Base-by-base conservation (phyloP, 2,797 vertebrate genomes). In the Sebastes steindachneri region DNA sequence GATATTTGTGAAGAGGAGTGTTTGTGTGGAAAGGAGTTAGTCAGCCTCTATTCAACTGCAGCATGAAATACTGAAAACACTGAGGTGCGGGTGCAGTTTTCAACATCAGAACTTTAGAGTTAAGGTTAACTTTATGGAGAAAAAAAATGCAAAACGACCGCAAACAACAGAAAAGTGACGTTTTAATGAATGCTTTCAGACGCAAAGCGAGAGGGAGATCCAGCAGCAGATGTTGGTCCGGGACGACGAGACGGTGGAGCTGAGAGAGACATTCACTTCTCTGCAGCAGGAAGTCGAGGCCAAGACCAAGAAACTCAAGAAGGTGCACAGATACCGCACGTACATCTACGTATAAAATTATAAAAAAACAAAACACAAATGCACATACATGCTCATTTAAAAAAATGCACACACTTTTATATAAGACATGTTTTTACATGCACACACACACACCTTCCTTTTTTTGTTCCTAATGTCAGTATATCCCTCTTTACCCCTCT, bases 261-360 rank as follows among this genome's bases (percentile, higher is more conserved):
- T 96, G 68, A 96, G 96, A 21, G 98, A 97, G 69, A 99, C 98
- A 0, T 99, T 96, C 92, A 97, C 96, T 0, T 97, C 97, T 57
- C 96, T 99, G 87, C 98, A 99, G 79, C 98, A 99, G 92, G 98
- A 99, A 85, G 98, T 98, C 76, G 98, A 99, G 86, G 96, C 97
- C 87, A 99, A 99, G 89, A 99, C 98, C 86, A 99, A 99, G 95
- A 99, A 99, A 81, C 97, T 99, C 73, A 99, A 98, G 90, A 99
- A 99, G 97, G 98, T 99, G 33, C 26, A 15, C 41, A 63, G 55
- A 74, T 3, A 7, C 6, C 1, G 0, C 14, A 21, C 10, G 3
- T 29, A 17, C 37, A 15, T 29, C 19, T 25, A 2, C 17, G 6
- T 23, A 19, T 4, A 4, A 31, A 55, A 63, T n/a, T 45, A 45